Percentiles rank a stretch among this genome's conserved stretches.
phyloP scores from a whole-genome alignment of 2,888 invertebrate species.

The Copidosoma aretas region DNA sequence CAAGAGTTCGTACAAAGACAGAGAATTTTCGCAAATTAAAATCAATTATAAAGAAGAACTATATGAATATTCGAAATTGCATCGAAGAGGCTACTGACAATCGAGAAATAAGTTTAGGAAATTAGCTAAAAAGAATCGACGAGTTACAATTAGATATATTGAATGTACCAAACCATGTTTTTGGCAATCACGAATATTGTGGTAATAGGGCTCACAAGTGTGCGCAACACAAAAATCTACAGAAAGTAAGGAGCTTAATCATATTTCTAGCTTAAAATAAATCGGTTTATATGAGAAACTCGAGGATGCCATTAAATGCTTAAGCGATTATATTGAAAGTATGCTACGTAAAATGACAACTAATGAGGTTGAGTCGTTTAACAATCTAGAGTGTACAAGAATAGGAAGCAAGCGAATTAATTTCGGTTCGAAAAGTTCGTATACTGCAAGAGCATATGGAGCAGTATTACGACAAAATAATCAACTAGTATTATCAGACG shows the following conservation, averaged over 20 bases:
- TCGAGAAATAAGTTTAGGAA: neutral
- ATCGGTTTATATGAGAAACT: slow-evolving; percentile 31
- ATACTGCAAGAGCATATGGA: too few species aligned
- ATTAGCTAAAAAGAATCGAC: slow-evolving; percentile 2
- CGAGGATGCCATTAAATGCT: slow-evolving; percentile 14
- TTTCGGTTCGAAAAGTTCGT: too few species aligned
- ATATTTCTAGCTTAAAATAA: slow-evolving; percentile 23
- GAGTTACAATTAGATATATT: slow-evolving; percentile 37
- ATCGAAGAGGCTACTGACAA: neutral
- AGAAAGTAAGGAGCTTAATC: slow-evolving; percentile 15
- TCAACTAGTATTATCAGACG: too few species aligned
- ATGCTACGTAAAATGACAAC: too few species aligned
- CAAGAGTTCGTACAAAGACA: neutral
- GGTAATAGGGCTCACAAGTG: too few species aligned
- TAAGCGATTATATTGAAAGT: too few species aligned
- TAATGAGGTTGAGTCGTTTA: too few species aligned
- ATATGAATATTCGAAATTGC: neutral
- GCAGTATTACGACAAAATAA: too few species aligned
- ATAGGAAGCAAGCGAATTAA: too few species aligned
- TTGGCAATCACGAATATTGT: slow-evolving; percentile 43
- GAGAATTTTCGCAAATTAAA: slow-evolving; percentile 38
- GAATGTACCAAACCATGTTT: slow-evolving; percentile 37
- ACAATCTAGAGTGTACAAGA: too few species aligned
- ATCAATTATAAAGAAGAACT: slow-evolving; percentile 27
- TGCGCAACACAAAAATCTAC: slow-evolving; percentile 2